Evolutionary conservation across 1,140 invertebrate genomes (phyloP).

Genomic region (Andrena cerasifolii): DNA sequence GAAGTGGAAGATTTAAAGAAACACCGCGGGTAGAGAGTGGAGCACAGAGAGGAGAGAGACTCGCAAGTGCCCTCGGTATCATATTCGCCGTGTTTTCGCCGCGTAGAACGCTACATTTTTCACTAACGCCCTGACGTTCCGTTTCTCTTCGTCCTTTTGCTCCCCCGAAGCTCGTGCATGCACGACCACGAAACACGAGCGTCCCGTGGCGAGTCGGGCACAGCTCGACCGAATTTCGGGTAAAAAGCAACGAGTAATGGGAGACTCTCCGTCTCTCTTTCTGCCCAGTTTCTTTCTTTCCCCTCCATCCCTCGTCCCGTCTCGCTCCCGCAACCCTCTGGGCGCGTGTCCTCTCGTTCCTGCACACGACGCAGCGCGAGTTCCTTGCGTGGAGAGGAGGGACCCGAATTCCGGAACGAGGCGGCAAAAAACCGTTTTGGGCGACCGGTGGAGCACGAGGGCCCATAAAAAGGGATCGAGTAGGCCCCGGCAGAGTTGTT

Average conservation of each 20-base stretch:
- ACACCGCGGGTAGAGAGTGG: neutral
- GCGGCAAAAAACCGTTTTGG: slow-evolving; percentile 64
- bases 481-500: slow-evolving; percentile 42
- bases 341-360: neutral
- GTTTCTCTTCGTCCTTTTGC: slow-evolving; percentile 18
- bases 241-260: slow-evolving; percentile 63
- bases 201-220: slow-evolving; percentile 46
- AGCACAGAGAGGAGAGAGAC: neutral
- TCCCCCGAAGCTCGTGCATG: neutral
- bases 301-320: neutral
- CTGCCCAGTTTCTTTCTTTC: neutral
- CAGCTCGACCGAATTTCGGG: slow-evolving; percentile 59
- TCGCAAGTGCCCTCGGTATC: slow-evolving; percentile 19
- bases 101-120: slow-evolving; percentile 43
- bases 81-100: slow-evolving; percentile 21
- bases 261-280: slow-evolving; percentile 11
- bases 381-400: neutral
- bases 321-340: slow-evolving; percentile 19
- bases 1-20: neutral
- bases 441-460: slow-evolving; percentile 35
- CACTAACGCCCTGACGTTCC: slow-evolving; percentile 13
- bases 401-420: slow-evolving; percentile 51
- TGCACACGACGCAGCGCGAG: slow-evolving; percentile 21
- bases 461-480: slow-evolving; percentile 47
- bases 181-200: slow-evolving; percentile 44